phyloP scores from a whole-genome alignment of 1,140 invertebrate species.

The Drosophila littoralis region DNA sequence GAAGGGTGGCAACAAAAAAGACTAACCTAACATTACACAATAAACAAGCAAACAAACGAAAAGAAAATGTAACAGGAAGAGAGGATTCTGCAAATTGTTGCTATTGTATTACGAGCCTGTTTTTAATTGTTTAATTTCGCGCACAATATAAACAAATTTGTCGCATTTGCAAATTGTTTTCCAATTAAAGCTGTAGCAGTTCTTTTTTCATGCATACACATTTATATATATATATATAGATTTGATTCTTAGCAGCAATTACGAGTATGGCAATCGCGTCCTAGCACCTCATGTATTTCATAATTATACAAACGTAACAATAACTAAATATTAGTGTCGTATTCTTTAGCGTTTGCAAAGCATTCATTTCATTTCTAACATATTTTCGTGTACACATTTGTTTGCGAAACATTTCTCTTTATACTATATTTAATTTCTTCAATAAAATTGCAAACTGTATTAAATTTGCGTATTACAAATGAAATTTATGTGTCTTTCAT shows the following conservation, averaged over 20 bases:
- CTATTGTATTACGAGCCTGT: conserved; percentile 27
- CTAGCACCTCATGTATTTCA: conserved; percentile 62
- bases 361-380: conserved; percentile 22
- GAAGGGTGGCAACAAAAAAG: conserved; percentile 62
- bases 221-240: background rate
- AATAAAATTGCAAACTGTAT: conserved; percentile 71
- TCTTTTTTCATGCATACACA: background rate
- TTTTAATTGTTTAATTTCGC: conserved; percentile 28
- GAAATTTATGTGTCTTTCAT: conserved; percentile 41
- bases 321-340: conserved; percentile 61
- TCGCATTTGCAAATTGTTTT: conserved; percentile 32
- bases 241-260: conserved; percentile 23
- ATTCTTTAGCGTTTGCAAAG: conserved; percentile 46
- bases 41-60: conserved; percentile 1
- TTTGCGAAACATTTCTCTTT: conserved; percentile 34
- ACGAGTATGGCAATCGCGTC: conserved; percentile 23
- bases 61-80: conserved; percentile 12
- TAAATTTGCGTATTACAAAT: conserved; percentile 68
- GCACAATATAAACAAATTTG: conserved; percentile 28
- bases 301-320: conserved; percentile 68
- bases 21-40: conserved; percentile 61
- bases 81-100: conserved; percentile 14
- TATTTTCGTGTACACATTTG: conserved; percentile 45
- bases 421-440: conserved; percentile 39
- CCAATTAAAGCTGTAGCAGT: conserved; percentile 9